phyloP scores from a whole-genome alignment of 1,140 invertebrate genomes.

The Cryptotermes secundus region DNA sequence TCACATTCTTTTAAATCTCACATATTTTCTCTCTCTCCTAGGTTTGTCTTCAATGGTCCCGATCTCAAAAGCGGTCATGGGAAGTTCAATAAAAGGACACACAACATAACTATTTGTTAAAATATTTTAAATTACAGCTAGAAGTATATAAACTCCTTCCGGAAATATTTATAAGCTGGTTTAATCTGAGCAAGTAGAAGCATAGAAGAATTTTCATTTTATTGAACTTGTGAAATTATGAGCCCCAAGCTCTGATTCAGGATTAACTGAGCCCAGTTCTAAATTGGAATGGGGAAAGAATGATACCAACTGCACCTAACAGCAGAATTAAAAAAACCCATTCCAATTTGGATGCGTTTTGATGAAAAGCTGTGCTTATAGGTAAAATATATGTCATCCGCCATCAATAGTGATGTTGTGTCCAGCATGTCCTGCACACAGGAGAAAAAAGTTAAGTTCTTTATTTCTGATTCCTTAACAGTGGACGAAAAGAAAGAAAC shows the following conservation, averaged over 20 bases:
- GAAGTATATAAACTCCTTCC: background rate
- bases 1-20: background rate
- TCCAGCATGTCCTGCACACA: background rate
- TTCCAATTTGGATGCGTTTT: background rate
- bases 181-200: conserved; percentile 5
- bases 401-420: background rate
- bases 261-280: background rate
- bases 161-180: conserved; percentile 6
- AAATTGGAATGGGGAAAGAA: background rate
- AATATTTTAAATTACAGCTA: background rate
- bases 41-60: background rate
- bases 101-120: conserved; percentile 15
- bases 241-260: background rate
- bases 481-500: background rate
- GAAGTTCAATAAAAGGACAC: background rate
- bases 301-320: background rate
- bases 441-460: background rate
- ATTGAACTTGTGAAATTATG: background rate
- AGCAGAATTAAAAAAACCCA: background rate
- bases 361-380: background rate
- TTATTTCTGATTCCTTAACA: background rate
- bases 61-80: background rate
- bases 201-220: background rate
- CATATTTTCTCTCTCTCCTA: background rate
- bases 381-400: background rate